Conservation (phyloP, 2,113 vertebrate species). For the Dipodomys stephensi region DNA sequence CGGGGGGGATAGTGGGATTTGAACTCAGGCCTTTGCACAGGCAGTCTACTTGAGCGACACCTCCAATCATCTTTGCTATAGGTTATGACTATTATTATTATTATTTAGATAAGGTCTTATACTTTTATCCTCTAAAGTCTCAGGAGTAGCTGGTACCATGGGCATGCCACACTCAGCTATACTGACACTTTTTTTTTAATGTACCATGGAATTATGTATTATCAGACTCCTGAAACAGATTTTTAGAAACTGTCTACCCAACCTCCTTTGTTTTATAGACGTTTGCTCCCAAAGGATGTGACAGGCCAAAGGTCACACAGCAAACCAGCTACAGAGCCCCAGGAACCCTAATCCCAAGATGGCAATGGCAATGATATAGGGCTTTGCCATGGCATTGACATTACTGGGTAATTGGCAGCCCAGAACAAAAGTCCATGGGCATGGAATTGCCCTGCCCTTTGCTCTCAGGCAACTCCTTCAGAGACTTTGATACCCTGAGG, state of each 20-base stretch:
- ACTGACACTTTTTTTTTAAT: background rate
- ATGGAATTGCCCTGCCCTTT: conserved; percentile 40
- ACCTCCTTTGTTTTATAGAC: background rate
- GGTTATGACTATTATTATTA: too few relatives aligned
- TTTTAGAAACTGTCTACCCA: background rate
- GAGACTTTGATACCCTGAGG: conserved; percentile 60
- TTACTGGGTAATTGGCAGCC: background rate
- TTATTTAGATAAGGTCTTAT: too few relatives aligned
- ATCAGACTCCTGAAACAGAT: background rate
- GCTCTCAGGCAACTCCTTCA: background rate
- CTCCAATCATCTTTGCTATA: too few relatives aligned
- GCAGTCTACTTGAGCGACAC: too few relatives aligned
- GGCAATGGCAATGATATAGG: background rate
- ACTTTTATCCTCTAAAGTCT: too few relatives aligned
- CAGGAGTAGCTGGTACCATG: too few relatives aligned
- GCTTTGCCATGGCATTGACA: background rate
- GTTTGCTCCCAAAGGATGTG: background rate
- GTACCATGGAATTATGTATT: background rate
- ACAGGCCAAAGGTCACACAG: background rate
- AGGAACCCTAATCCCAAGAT: background rate
- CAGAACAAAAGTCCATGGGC: background rate
- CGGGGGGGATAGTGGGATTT: too few relatives aligned
- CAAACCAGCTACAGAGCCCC: background rate
- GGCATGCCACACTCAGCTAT: too few relatives aligned
- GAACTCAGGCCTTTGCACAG: too few relatives aligned